These are phyloP conservation scores for Pipistrellus pipistrellus DNA, from an alignment of 2,797 vertebrate genomes.

Conservation along the genomic window DNA sequence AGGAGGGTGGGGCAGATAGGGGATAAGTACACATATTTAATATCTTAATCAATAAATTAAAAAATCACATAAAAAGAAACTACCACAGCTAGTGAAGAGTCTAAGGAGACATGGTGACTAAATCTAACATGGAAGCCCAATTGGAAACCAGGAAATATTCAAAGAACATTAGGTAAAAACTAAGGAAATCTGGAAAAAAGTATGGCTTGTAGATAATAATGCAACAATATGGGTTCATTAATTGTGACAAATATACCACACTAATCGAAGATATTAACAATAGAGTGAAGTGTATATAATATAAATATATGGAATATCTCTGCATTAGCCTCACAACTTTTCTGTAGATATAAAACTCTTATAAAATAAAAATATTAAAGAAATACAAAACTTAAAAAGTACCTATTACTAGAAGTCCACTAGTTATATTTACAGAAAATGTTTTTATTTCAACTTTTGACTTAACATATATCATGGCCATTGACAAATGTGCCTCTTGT, in stretches of 20 bases:
- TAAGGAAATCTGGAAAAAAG: neutral
- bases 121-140: neutral
- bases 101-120: neutral
- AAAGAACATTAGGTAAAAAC: neutral
- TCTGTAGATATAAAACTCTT: neutral
- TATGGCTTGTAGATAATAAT: neutral
- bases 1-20: too few relatives aligned
- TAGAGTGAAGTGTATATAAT: neutral
- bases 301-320: neutral
- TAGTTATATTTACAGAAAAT: constrained; percentile 9
- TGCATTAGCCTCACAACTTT: neutral
- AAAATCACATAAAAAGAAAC: neutral
- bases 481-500: neutral
- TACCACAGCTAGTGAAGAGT: neutral
- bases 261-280: neutral
- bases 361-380: neutral
- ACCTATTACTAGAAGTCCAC: neutral
- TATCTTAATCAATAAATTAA: too few relatives aligned
- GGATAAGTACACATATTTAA: too few relatives aligned
- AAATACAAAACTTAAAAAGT: neutral
- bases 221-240: neutral
- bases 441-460: constrained; percentile 37
- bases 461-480: neutral
- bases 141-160: neutral
- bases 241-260: neutral